phyloP scores from a whole-genome alignment of 2,113 vertebrate species.

The Formicarius rufipectus region DNA sequence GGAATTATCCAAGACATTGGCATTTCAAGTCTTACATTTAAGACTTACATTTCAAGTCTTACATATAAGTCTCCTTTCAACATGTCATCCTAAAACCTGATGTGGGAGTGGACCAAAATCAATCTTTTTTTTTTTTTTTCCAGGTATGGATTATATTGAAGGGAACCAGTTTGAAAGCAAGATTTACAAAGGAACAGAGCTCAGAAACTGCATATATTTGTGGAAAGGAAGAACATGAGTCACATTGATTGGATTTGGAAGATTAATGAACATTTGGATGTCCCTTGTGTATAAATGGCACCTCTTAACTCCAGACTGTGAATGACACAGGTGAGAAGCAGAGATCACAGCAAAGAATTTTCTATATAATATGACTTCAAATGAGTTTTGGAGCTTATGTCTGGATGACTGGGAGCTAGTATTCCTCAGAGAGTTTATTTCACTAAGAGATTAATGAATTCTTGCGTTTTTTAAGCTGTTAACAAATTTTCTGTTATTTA shows the following conservation, averaged over 20 bases:
- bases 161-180: neutral
- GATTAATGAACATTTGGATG: neutral
- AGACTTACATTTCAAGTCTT: neutral
- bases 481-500: neutral
- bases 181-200: neutral
- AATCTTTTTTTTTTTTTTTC: neutral
- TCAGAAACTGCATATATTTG: neutral
- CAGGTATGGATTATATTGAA: neutral
- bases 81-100: slow-evolving; percentile 11
- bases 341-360: neutral
- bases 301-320: neutral
- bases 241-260: neutral
- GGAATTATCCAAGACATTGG: neutral
- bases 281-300: neutral
- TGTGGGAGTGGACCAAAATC: neutral
- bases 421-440: neutral
- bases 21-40: neutral
- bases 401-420: neutral
- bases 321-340: neutral
- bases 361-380: neutral
- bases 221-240: neutral
- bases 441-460: neutral
- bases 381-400: neutral
- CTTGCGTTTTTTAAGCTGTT: neutral
- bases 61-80: neutral